These are phyloP conservation scores for Galeopsomyia nigrocyanea DNA, from an alignment of 2,888 invertebrate species.

Conservation along the genomic window DNA sequence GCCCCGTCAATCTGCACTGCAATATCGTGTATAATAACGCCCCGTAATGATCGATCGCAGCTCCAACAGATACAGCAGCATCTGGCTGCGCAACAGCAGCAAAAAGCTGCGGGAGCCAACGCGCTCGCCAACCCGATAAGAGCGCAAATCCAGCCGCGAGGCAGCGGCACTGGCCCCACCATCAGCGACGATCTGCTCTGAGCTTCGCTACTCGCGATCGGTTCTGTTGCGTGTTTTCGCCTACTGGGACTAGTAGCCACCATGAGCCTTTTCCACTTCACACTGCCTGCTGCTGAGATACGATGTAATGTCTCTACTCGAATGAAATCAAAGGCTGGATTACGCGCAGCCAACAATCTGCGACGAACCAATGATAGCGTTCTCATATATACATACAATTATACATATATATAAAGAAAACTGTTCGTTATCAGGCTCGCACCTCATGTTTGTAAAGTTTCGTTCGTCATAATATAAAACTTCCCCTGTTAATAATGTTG, in stretches of 20 bases:
- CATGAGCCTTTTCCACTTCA: too few species aligned
- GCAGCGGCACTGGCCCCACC: conserved; percentile 46
- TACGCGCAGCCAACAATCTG: too few species aligned
- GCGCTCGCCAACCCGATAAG: conserved; percentile 38
- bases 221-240: not conserved
- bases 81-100: conserved; percentile 66
- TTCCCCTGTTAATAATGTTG: conserved; percentile 38
- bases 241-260: not conserved
- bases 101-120: conserved; percentile 62
- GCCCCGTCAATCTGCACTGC: not conserved
- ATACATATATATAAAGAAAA: too few species aligned
- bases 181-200: conserved; percentile 42
- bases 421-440: too few species aligned
- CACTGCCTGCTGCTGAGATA: too few species aligned
- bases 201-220: conserved; percentile 21
- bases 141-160: conserved; percentile 63
- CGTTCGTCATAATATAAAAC: conserved; percentile 31
- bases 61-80: conserved; percentile 66
- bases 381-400: too few species aligned
- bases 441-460: conserved; percentile 7
- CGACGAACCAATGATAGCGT: too few species aligned
- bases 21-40: conserved; percentile 26
- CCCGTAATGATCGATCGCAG: conserved; percentile 47
- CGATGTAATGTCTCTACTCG: too few species aligned
- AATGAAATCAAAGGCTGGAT: too few species aligned